Percentiles rank a stretch among this genome's conserved stretches.
Conservation (phyloP, 2,888 invertebrate genomes). For the Hoplodrina blanda region DNA sequence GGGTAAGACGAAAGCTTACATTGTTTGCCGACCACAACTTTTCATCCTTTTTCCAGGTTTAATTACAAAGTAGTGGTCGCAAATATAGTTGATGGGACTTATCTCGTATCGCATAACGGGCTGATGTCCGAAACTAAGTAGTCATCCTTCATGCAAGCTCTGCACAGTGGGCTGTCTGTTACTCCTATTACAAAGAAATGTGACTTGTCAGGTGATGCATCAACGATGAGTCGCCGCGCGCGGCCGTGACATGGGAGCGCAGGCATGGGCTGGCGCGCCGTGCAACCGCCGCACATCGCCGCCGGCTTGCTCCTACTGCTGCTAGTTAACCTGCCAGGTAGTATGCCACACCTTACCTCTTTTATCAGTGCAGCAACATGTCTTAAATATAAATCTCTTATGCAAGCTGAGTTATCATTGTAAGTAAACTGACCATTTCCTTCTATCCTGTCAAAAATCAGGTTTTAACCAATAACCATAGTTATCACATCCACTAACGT, state of each 20-base stretch:
- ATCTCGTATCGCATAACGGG: no score
- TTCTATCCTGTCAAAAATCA: not conserved
- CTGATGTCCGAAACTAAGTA: no score
- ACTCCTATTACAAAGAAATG: constrained; percentile 1
- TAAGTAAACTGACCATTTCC: constrained; percentile 25
- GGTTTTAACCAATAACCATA: not conserved
- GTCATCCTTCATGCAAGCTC: no score
- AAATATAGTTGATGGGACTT: no score
- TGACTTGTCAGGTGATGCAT: constrained; percentile 89
- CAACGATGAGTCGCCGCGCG: constrained; percentile 94
- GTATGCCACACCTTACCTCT: not conserved
- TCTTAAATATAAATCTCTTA: constrained; percentile 2
- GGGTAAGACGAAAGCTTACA: no score
- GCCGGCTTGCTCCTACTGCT: constrained; percentile 91
- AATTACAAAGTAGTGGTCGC: not conserved
- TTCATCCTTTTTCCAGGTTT: no score
- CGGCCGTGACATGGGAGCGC: constrained; percentile 95
- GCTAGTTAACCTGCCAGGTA: constrained; percentile 89
- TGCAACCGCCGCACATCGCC: constrained; percentile 93
- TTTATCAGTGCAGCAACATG: not conserved
- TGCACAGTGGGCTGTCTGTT: no score
- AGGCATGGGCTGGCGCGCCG: constrained; percentile 97
- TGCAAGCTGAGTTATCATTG: constrained; percentile 3
- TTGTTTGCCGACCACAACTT: no score
- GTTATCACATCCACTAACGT: not conserved